A percentile compares a stretch with the other conserved stretches of the same genome.
phyloP scores from a whole-genome alignment of 2,888 invertebrate genomes.

The Cremastinae sp. region DNA sequence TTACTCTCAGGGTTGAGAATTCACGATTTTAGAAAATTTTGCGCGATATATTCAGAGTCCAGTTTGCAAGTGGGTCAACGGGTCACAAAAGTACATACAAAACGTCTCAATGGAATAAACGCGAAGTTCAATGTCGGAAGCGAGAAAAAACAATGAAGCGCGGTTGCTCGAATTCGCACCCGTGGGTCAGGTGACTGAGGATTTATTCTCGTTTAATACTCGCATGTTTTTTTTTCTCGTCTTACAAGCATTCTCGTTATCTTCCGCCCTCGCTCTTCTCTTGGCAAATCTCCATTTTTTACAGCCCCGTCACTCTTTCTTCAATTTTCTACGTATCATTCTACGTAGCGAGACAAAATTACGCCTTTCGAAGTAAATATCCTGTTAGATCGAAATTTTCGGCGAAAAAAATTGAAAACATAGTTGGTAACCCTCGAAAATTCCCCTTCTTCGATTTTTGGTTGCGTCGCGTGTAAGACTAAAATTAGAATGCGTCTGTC shows the following conservation, averaged over 20 bases:
- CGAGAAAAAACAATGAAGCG: neutral
- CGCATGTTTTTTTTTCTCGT: conserved; percentile 17
- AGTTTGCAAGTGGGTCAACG: conserved; percentile 49
- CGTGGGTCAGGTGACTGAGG: neutral
- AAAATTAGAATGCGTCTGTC: conserved; percentile 42
- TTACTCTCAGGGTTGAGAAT: neutral
- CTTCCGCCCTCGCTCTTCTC: conserved; percentile 41
- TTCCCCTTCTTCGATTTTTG: conserved; percentile 24
- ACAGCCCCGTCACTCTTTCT: conserved; percentile 18
- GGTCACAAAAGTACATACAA: conserved; percentile 50
- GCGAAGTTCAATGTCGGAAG: neutral
- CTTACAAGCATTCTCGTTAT: conserved; percentile 26
- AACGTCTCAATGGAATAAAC: conserved; percentile 4
- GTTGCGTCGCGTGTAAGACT: conserved; percentile 5
- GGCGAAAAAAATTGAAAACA: neutral
- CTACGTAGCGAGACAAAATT: conserved; percentile 26
- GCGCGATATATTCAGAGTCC: conserved; percentile 41
- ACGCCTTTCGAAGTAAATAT: conserved; percentile 4
- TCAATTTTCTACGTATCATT: conserved; percentile 50
- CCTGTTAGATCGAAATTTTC: neutral
- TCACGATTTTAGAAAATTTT: conserved; percentile 22
- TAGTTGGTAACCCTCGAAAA: neutral
- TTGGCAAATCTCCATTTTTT: conserved; percentile 57
- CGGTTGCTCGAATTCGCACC: neutral
- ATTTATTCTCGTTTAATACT: neutral